These are phyloP conservation scores for Ibycter americanus DNA, from an alignment of 2,797 vertebrate species.

Conservation along the genomic window DNA sequence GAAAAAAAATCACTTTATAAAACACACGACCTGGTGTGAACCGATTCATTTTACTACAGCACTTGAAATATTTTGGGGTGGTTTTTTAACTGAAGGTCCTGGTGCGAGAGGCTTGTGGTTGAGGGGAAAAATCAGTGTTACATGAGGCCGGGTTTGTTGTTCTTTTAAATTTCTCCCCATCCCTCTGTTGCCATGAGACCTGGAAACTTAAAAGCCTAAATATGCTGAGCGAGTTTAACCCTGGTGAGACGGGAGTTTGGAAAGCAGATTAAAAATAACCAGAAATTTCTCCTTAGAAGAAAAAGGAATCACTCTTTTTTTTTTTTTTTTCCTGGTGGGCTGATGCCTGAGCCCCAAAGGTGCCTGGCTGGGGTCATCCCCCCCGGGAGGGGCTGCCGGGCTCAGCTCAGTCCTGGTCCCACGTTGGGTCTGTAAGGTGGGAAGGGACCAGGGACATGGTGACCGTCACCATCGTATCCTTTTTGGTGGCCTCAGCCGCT, in stretches of 20 bases:
- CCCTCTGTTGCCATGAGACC: constrained; percentile 12
- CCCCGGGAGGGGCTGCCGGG: fast-evolving
- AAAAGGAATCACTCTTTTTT: not conserved
- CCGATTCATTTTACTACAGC: not conserved
- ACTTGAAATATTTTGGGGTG: not conserved
- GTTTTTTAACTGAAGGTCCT: not conserved
- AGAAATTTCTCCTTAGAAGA: not conserved
- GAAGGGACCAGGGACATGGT: not conserved
- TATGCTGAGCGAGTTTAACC: not conserved
- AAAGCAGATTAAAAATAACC: not conserved
- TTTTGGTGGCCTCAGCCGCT: not conserved
- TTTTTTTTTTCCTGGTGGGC: not conserved
- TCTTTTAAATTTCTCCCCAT: not conserved
- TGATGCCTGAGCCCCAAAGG: fast-evolving
- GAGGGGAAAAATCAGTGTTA: not conserved
- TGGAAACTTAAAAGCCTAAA: not conserved
- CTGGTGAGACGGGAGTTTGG: not conserved
- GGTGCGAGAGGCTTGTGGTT: not conserved
- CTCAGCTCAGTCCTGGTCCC: not conserved
- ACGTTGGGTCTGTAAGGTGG: not conserved
- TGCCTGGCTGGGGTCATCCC: fast-evolving
- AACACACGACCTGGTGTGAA: not conserved
- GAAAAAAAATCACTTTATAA: not conserved
- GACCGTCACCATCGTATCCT: fast-evolving
- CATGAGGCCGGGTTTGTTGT: not conserved